Evolutionary conservation across 2,888 invertebrate genomes (phyloP), one percentile per base, ranked within the genome.

Genomic region (Eristalis arbustorum): DNA sequence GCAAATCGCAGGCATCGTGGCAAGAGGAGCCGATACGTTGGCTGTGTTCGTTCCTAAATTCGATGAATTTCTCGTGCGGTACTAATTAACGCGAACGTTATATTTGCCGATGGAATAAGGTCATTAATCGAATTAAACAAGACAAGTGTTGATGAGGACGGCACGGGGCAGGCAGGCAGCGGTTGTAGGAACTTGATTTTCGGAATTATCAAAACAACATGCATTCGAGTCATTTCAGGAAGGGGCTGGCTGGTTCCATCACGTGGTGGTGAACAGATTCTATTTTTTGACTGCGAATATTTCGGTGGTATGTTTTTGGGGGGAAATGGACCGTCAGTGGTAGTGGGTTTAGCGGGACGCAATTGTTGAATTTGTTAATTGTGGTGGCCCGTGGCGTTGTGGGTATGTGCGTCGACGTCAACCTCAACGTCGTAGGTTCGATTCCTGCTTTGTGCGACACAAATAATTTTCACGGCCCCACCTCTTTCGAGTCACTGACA

Each of bases 81-180:
- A 13, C 18, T 28, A 62, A 72, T 72, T 62, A 72, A 72, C 62
- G 71, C 71, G 63, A 34, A 8, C 28, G 11, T 4, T 63, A 63
- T 63, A 63, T 63, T 63, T 63, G 22, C 63, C 63, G 34, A 63
- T 37, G 8, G 63, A 63, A 63, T 63, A 37, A 63, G 63, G 37
- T 64, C 63, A 37, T 64, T 64, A 64, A 64, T 64, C 63, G 37
- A 64, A 64, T 64, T 64, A 64, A 64, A 34, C 34, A n/a, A 64
- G 18, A 18, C 18, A 18, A 18, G 18, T 18, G 49, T 8, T 6
- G 18, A 49, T 18, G 49, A 8, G 49, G 18, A 49, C 3, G 49
- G 1, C n/a, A 18, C 49, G 49, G 49, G 18, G 13, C 3, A 49
- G 49, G 8, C 8, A 3, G 3, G n/a, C 49, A 5, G 5, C 6